These are phyloP conservation scores for Andrena bucephala DNA, from an alignment of 2,888 invertebrate species.

Conservation along the genomic window DNA sequence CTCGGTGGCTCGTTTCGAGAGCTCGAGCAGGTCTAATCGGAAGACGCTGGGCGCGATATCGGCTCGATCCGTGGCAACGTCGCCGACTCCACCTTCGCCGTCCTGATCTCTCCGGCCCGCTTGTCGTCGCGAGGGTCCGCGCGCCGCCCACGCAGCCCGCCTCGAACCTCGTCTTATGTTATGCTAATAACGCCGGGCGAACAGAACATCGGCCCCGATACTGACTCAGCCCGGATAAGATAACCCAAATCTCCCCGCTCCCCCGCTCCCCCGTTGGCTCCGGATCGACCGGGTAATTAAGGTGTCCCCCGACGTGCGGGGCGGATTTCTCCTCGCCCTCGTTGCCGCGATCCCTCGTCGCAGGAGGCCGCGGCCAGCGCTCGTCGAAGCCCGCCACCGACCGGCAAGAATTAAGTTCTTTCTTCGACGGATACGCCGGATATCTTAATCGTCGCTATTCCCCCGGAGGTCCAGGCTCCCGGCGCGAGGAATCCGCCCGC, in stretches of 20 bases:
- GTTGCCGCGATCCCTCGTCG: conserved; percentile 12
- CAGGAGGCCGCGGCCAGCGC: not conserved
- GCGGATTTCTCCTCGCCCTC: conserved; percentile 25
- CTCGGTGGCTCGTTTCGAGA: not conserved
- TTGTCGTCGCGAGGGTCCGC: conserved; percentile 53
- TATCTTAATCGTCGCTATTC: conserved; percentile 65
- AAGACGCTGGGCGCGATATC: conserved; percentile 22
- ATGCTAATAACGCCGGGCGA: conserved; percentile 72
- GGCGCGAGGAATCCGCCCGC: conserved; percentile 30
- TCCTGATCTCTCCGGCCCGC: conserved; percentile 22
- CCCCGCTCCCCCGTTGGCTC: conserved; percentile 18
- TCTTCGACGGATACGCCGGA: conserved; percentile 16
- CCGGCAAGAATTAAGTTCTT: conserved; percentile 58
- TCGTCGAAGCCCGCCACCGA: conserved; percentile 38
- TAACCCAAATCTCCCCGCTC: conserved; percentile 54
- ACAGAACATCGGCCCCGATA: conserved; percentile 69
- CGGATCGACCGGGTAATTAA: conserved; percentile 60
- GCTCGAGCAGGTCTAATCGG: conserved; percentile 21
- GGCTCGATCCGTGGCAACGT: conserved; percentile 35
- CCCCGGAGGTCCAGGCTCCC: conserved; percentile 7
- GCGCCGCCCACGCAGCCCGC: conserved; percentile 69
- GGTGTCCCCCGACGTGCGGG: conserved; percentile 51
- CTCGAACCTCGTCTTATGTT: conserved; percentile 66
- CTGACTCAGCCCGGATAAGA: conserved; percentile 70
- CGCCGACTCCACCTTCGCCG: conserved; percentile 30